phyloP scores from a whole-genome alignment of 2,888 invertebrate genomes.

The Noctua janthe region DNA sequence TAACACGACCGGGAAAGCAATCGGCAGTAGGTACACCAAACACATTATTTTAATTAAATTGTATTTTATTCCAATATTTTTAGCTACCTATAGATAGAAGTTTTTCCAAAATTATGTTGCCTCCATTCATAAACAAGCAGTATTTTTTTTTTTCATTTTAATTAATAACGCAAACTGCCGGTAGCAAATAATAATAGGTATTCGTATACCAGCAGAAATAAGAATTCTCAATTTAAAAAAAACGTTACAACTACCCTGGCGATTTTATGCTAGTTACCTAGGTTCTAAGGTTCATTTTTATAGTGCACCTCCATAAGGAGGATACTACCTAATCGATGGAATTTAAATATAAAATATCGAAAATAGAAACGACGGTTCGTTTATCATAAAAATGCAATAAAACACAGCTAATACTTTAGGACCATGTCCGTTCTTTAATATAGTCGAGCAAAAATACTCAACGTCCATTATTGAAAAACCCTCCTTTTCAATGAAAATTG shows the following conservation, averaged over 20 bases:
- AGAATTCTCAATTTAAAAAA: neutral
- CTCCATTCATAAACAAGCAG: neutral
- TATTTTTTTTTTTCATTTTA: neutral
- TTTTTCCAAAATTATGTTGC: neutral
- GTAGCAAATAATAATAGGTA: neutral
- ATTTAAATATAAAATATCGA: neutral
- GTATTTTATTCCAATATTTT: neutral
- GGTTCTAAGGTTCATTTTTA: neutral
- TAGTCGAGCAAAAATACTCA: constrained; percentile 16
- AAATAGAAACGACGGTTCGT: constrained; percentile 2
- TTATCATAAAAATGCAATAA: constrained; percentile 38
- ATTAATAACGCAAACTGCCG: neutral
- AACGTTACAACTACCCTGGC: neutral
- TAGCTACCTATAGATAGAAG: neutral
- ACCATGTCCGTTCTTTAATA: constrained; percentile 14
- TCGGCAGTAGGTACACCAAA: constrained; percentile 31
- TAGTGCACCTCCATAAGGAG: neutral
- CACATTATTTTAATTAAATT: constrained; percentile 42
- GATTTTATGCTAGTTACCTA: neutral
- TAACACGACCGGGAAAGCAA: constrained; percentile 50
- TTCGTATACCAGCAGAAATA: neutral
- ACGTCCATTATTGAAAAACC: neutral
- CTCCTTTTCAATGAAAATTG: neutral
- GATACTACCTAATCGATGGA: neutral
- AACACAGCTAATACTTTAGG: constrained; percentile 28